These are phyloP conservation scores for Agonopterix alstromeriana DNA, from an alignment of 2,888 invertebrate genomes.

Conservation along the genomic window DNA sequence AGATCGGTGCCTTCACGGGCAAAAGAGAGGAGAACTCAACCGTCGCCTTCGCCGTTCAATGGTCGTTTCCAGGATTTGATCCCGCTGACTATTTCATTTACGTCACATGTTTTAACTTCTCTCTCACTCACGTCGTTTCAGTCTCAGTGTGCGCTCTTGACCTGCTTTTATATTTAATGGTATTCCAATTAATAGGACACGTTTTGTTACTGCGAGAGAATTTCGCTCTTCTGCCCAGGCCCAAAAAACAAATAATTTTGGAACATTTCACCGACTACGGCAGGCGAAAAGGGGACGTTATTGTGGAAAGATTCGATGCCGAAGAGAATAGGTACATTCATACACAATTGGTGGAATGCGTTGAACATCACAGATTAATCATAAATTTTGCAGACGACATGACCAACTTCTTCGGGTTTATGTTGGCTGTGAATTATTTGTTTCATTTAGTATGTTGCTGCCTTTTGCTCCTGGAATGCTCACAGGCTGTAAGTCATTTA, in stretches of 20 bases:
- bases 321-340: constrained; percentile 3
- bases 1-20: neutral
- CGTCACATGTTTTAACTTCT: neutral
- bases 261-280: too few relatives aligned
- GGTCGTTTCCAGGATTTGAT: neutral
- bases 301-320: neutral
- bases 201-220: constrained; percentile 3
- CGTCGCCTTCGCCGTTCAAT: neutral
- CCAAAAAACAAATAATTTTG: neutral
- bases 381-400: constrained; percentile 1
- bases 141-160: constrained; percentile 1
- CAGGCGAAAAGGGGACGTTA: neutral
- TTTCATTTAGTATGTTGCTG: constrained; percentile 16
- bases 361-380: constrained; percentile 6
- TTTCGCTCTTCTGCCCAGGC: constrained; percentile 1
- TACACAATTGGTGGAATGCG: neutral
- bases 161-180: constrained; percentile 4
- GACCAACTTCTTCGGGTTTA: constrained; percentile 1
- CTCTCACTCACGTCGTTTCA: neutral
- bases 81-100: neutral
- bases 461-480: constrained; percentile 17
- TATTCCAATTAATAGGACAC: constrained; percentile 11
- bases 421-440: neutral
- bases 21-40: neutral
- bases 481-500: constrained; percentile 12